These are phyloP conservation scores for Cybosia mesomella DNA, from an alignment of 2,888 invertebrate species.

Conservation along the genomic window DNA sequence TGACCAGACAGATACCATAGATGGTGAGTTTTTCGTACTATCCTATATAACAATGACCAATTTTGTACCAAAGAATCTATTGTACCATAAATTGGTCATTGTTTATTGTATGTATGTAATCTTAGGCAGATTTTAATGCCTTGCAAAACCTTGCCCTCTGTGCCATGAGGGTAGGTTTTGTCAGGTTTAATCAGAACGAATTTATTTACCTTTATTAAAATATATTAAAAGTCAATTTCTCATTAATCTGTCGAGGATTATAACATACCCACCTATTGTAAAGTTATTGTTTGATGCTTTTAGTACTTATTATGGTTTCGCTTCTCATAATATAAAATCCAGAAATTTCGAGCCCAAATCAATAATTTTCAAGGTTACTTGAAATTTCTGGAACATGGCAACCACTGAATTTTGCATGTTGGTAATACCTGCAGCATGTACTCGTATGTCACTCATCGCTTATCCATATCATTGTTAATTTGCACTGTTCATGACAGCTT, in stretches of 20 bases:
- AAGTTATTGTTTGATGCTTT: conserved; percentile 36
- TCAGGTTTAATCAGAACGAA: neutral
- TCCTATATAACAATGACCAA: conserved; percentile 22
- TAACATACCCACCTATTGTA: conserved; percentile 20
- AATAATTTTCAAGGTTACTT: conserved; percentile 23
- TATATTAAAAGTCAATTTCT: neutral
- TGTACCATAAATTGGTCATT: conserved; percentile 12
- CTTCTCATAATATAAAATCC: conserved; percentile 29
- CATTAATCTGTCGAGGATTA: conserved; percentile 31
- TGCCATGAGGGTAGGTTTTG: neutral
- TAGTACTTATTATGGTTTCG: conserved; percentile 32
- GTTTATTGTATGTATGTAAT: conserved; percentile 29
- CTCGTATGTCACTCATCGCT: conserved; percentile 72
- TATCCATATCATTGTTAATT: conserved; percentile 68
- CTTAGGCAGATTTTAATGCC: conserved; percentile 46
- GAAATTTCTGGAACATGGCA: conserved; percentile 48
- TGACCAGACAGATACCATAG: conserved; percentile 91
- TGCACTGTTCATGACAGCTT: conserved; percentile 74
- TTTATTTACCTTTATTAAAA: too few relatives aligned
- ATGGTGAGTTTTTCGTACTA: conserved; percentile 87
- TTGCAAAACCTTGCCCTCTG: neutral
- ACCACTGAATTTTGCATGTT: conserved; percentile 56
- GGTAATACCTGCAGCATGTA: conserved; percentile 63
- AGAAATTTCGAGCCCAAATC: conserved; percentile 23
- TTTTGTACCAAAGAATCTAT: conserved; percentile 6